These are phyloP conservation scores for Acronicta leporina DNA, from an alignment of 2,888 invertebrate genomes.

Conservation along the genomic window DNA sequence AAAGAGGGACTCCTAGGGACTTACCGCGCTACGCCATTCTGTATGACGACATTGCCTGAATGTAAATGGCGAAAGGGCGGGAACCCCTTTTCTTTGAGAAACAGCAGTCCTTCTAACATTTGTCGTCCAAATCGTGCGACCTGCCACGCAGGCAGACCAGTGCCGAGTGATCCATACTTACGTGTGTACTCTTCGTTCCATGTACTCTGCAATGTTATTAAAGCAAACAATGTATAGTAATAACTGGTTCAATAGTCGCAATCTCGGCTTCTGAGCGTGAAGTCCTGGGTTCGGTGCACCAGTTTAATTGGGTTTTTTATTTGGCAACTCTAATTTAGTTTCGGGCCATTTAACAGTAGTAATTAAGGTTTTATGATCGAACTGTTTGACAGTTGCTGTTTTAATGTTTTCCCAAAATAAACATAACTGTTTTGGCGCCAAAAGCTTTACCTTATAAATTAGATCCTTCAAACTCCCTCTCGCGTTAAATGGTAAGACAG, in stretches of 20 bases:
- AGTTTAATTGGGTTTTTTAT: too few relatives aligned
- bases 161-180: conserved; percentile 92
- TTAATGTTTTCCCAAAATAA: too few relatives aligned
- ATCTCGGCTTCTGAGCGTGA: too few relatives aligned
- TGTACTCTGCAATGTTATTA: conserved; percentile 87
- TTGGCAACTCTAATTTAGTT: too few relatives aligned
- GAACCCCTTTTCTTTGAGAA: conserved; percentile 95
- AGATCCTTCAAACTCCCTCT: conserved; percentile 96
- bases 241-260: too few relatives aligned
- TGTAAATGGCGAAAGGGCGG: conserved; percentile 96
- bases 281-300: too few relatives aligned
- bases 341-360: too few relatives aligned
- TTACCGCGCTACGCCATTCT: conserved; percentile 97
- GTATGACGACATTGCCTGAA: conserved; percentile 96
- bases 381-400: too few relatives aligned
- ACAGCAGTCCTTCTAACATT: conserved; percentile 95
- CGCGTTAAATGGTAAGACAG: conserved; percentile 95
- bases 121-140: conserved; percentile 96
- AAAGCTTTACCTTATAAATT: conserved; percentile 93
- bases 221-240: too few relatives aligned
- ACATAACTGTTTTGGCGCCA: background rate
- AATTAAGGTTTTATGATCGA: too few relatives aligned
- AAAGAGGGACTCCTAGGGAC: conserved; percentile 35
- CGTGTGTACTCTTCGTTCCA: conserved; percentile 94
- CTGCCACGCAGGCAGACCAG: conserved; percentile 93